A percentile compares a stretch with the other conserved stretches of the same genome.
phyloP scores from a whole-genome alignment of 2,888 invertebrate genomes.

The Ichneumon xanthorius region DNA sequence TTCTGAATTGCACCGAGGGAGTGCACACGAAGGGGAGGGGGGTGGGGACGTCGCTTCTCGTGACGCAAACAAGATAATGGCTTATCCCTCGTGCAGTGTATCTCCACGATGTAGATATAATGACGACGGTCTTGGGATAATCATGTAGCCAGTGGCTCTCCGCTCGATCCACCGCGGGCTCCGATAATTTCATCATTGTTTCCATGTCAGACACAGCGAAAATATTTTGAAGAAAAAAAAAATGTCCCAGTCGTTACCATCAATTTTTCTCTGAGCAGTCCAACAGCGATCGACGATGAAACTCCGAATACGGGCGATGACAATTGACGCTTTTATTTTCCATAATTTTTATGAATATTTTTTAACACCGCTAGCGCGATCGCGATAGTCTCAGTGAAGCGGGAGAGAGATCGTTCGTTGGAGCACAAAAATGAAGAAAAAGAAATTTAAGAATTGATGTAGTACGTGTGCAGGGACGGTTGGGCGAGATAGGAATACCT shows the following conservation, averaged over 20 bases:
- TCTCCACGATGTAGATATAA: conserved; percentile 81
- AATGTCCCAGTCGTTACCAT: background rate
- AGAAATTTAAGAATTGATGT: conserved; percentile 37
- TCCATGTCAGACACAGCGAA: background rate
- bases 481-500: conserved; percentile 77
- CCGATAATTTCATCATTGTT: conserved; percentile 37
- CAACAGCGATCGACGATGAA: background rate
- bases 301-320: background rate
- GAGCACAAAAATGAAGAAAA: conserved; percentile 30
- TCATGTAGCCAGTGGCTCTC: conserved; percentile 67
- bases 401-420: conserved; percentile 53
- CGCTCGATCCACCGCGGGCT: conserved; percentile 30
- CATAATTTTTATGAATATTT: background rate
- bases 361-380: background rate
- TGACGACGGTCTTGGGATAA: conserved; percentile 81
- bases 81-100: conserved; percentile 73
- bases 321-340: background rate
- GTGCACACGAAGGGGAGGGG: conserved; percentile 58
- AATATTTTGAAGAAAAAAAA: background rate
- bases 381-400: conserved; percentile 17
- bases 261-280: background rate
- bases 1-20: conserved; percentile 81
- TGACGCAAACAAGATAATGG: conserved; percentile 83
- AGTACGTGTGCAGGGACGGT: conserved; percentile 38
- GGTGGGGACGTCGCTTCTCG: conserved; percentile 78